Percentiles rank a stretch among this genome's conserved stretches.
Evolutionary conservation across 1,140 invertebrate species (phyloP).

Genomic region (Fopius arisanus): DNA sequence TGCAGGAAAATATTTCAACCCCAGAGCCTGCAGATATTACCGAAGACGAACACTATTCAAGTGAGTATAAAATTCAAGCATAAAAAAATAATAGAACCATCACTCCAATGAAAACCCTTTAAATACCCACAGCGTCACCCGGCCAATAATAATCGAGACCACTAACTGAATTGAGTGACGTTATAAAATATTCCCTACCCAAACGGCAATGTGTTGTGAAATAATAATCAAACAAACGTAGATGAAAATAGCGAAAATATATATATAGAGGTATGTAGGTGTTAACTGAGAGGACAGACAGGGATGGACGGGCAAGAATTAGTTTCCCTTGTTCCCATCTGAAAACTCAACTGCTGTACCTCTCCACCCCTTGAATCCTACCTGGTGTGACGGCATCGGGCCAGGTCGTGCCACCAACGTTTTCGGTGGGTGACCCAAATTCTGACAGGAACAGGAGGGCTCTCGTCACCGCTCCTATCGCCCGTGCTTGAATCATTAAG

Average conservation of each 20-base stretch:
- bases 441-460: slow-evolving; percentile 27
- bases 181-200: not conserved
- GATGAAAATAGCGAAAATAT: slow-evolving; percentile 5
- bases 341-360: not conserved
- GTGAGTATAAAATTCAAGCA: slow-evolving; percentile 62
- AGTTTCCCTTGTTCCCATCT: slow-evolving; percentile 22
- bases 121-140: not conserved
- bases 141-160: not conserved
- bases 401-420: slow-evolving; percentile 5
- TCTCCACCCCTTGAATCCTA: not conserved
- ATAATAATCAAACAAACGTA: not conserved
- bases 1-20: slow-evolving; percentile 75
- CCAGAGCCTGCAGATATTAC: slow-evolving; percentile 73
- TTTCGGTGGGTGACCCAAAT: slow-evolving; percentile 30
- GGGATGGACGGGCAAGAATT: slow-evolving; percentile 21
- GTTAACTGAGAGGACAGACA: slow-evolving; percentile 13
- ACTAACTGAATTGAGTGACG: not conserved
- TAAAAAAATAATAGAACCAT: not conserved
- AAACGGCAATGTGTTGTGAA: not conserved
- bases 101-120: not conserved
- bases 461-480: slow-evolving; percentile 9
- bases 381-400: slow-evolving; percentile 16
- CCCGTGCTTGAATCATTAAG: slow-evolving; percentile 28
- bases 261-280: slow-evolving; percentile 7
- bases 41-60: slow-evolving; percentile 75